Evolutionary conservation across 2,888 invertebrate genomes (phyloP).

Genomic region (Netelia inedita): DNA sequence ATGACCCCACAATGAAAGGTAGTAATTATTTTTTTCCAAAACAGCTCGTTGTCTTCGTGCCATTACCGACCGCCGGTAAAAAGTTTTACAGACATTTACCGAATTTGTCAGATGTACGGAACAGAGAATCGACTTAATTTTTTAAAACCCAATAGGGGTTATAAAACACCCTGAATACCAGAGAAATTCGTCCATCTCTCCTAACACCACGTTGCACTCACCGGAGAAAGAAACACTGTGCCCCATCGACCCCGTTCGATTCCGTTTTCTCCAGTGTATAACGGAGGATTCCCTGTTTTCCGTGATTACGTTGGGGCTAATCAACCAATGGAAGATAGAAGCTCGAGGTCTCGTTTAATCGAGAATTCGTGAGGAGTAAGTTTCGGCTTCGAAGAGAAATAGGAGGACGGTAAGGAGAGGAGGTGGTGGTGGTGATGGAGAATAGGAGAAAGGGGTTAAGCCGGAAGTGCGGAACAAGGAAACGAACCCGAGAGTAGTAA

Average conservation of each 20-base stretch:
- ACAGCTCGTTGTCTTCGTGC: neutral
- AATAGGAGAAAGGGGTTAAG: slow-evolving; percentile 25
- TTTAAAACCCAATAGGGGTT: neutral
- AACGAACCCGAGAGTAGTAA: slow-evolving; percentile 28
- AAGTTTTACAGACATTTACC: neutral
- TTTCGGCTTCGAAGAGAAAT: slow-evolving; percentile 27
- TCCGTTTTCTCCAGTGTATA: slow-evolving; percentile 18
- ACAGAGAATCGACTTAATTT: neutral
- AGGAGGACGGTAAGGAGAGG: neutral
- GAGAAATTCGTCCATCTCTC: neutral
- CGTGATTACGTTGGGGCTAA: slow-evolving; percentile 74
- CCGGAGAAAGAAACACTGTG: neutral
- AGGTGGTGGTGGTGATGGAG: slow-evolving; percentile 2
- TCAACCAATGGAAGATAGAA: slow-evolving; percentile 72
- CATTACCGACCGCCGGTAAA: neutral
- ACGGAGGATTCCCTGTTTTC: slow-evolving; percentile 66
- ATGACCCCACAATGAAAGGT: too few relatives aligned
- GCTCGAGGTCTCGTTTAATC: slow-evolving; percentile 58
- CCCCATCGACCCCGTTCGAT: neutral
- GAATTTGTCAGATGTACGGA: neutral
- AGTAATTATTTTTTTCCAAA: neutral
- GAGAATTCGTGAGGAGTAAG: slow-evolving; percentile 50
- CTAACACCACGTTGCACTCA: neutral
- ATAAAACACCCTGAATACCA: neutral
- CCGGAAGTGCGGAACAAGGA: slow-evolving; percentile 44